These are phyloP conservation scores for Gastrophysa polygoni DNA, from an alignment of 2,888 invertebrate species.

Conservation along the genomic window DNA sequence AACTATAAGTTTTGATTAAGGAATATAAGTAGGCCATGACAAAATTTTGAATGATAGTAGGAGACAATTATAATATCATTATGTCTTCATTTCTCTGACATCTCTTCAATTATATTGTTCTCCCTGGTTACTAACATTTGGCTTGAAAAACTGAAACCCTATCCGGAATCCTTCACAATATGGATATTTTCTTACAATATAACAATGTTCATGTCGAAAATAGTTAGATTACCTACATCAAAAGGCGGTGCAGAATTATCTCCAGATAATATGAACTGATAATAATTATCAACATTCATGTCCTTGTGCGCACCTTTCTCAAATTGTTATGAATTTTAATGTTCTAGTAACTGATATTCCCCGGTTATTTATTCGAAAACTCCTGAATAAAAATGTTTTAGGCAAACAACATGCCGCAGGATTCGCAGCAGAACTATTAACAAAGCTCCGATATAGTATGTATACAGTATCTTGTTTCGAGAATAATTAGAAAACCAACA, in stretches of 20 bases:
- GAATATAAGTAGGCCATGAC: too few relatives aligned
- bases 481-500: background rate
- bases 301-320: background rate
- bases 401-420: background rate
- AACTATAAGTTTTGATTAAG: too few relatives aligned
- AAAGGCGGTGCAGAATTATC: background rate
- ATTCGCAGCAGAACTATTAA: background rate
- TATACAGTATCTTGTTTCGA: background rate
- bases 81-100: too few relatives aligned
- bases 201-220: background rate
- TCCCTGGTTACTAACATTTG: too few relatives aligned
- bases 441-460: background rate
- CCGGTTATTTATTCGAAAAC: background rate
- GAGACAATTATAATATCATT: too few relatives aligned
- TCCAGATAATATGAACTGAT: background rate
- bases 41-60: too few relatives aligned
- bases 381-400: background rate
- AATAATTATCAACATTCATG: background rate
- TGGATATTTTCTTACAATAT: background rate
- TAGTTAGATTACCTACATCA: background rate
- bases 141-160: too few relatives aligned
- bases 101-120: too few relatives aligned
- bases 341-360: background rate
- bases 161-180: too few relatives aligned
- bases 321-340: background rate